Base-by-base conservation (phyloP, 2,113 vertebrate species). In the Acinonyx jubatus region DNA sequence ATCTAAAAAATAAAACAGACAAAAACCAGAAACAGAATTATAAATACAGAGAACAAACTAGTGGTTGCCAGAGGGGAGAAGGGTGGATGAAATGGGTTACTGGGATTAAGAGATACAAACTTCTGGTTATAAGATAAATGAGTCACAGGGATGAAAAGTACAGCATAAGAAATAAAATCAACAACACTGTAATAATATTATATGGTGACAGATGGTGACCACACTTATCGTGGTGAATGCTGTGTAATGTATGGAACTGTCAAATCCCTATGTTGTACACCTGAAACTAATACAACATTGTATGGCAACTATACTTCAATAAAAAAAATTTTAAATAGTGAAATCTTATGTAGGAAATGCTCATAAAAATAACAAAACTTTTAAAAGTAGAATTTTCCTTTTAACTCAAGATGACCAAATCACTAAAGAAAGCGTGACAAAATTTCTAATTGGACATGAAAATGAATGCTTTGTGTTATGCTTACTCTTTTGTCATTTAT, bases 351-450 rank as follows among this genome's bases (percentile, higher is more conserved):
- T 45, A 94, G 7, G 21, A 85, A 93, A 36, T 84, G 87, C 4
- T 73, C 45, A 74, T 80, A 50, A 90, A 91, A 92, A 65, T 14
- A 94, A 38, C 38, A 85, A 92, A 87, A 15, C 8, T 76, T 95
- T 95, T 61, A 69, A 87, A 65, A 90, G 41, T 45, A 3, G 94
- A 86, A 7, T 61, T 87, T 97, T 90, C 68, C 57, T 90, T 89
- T 95, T 73, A 95, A 38, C 27, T 88, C 31, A 69, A 89, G 41
- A 90, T 71, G 12, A 83, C 88, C 90, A 63, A 88, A 41, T 95
- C 74, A 76, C 18, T 82, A 80, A 65, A 61, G 23, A 83, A 91
- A 90, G 19, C 41, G 21, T 76, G 57, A 31, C 4, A 80, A 85
- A 68, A 38, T 1, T 55, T 55, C 41, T 81, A 74, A 85, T 7